A percentile compares a stretch with the other conserved stretches of the same genome.
Conservation (phyloP, 1,140 invertebrate genomes). For the Drosophila mojavensis region DNA sequence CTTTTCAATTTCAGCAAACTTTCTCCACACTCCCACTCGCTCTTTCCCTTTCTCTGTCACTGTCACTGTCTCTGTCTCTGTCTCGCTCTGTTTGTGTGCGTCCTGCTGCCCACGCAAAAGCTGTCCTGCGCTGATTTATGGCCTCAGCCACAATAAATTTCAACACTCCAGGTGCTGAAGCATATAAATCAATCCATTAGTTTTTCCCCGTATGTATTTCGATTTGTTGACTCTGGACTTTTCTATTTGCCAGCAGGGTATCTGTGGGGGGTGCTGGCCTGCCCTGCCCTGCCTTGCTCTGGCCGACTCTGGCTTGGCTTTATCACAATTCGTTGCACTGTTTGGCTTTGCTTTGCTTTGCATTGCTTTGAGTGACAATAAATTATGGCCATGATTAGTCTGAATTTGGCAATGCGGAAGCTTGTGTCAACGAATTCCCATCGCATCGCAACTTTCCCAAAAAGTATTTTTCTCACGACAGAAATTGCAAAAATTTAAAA, state of each 20-base stretch:
- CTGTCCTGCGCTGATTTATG: conserved; percentile 69
- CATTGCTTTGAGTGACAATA: conserved; percentile 73
- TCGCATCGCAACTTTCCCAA: conserved; percentile 61
- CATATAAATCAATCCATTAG: conserved; percentile 81
- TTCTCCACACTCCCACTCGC: conserved; percentile 15
- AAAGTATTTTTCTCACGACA: conserved; percentile 62
- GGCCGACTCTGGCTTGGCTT: neutral
- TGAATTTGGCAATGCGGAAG: conserved; percentile 67
- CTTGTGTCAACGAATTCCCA: conserved; percentile 53
- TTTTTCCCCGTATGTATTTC: conserved; percentile 76
- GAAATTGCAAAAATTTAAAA: conserved; percentile 59
- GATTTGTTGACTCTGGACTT: conserved; percentile 72
- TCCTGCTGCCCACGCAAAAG: conserved; percentile 43
- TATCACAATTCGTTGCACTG: conserved; percentile 56
- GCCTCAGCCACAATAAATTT: conserved; percentile 71
- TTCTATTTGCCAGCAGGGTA: conserved; percentile 36
- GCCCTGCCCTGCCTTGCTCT: neutral
- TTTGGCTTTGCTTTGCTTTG: conserved; percentile 46
- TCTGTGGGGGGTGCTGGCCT: neutral
- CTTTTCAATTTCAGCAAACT: conserved; percentile 69
- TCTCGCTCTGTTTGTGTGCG: neutral
- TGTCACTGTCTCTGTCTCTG: neutral
- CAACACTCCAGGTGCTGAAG: conserved; percentile 75
- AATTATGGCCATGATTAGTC: conserved; percentile 81
- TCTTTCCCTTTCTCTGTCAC: conserved; percentile 8